A percentile compares a stretch with the other conserved stretches of the same genome.
Evolutionary conservation across 2,797 vertebrate genomes (phyloP).

Genomic region (Enteromius anoplus): DNA sequence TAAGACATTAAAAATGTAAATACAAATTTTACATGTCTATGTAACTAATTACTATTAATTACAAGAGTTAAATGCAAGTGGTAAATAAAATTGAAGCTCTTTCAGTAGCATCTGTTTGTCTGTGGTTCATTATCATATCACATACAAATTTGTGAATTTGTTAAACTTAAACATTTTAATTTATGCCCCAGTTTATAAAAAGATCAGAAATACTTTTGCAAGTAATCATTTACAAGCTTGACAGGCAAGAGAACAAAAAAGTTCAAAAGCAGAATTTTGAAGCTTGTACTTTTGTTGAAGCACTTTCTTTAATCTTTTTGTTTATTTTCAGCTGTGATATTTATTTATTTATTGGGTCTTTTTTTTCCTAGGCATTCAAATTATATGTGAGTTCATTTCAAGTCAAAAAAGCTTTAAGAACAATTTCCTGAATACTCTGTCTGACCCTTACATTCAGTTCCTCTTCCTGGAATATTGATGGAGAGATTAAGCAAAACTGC

Average conservation of each 20-base stretch:
- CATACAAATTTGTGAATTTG: neutral
- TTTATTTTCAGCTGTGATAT: neutral
- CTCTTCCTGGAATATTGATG: neutral
- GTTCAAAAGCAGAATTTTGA: neutral
- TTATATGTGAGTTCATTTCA: neutral
- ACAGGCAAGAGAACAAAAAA: neutral
- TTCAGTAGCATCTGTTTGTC: neutral
- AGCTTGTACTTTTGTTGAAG: neutral
- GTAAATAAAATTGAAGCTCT: neutral
- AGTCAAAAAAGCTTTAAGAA: neutral
- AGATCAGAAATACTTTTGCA: neutral
- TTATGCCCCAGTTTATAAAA: neutral
- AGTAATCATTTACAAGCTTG: neutral
- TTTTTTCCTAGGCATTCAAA: neutral
- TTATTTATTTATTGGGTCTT: neutral
- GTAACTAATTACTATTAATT: neutral
- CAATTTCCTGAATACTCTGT: neutral
- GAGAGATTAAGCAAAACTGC: neutral
- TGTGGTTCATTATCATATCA: neutral
- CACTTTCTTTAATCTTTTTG: neutral
- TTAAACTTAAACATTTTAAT: neutral
- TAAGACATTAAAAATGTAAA: neutral
- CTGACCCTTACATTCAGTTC: neutral
- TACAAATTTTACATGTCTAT: neutral
- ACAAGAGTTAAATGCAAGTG: neutral